Conservation (phyloP, 2,113 vertebrate genomes). For the Electrona antarctica region DNA sequence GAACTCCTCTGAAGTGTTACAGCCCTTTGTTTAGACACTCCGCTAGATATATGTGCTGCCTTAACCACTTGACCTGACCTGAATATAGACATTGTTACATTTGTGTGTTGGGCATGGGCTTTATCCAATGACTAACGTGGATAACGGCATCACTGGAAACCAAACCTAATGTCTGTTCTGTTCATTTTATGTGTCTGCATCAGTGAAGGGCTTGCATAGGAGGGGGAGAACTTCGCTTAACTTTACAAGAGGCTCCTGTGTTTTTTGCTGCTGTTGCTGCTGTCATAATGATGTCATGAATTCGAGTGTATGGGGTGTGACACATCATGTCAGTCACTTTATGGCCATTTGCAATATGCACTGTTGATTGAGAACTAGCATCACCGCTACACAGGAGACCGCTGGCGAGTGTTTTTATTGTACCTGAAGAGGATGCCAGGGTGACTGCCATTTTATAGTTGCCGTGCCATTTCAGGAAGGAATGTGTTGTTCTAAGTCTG, state of each 20-base stretch:
- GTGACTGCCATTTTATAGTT: slow-evolving; percentile 33
- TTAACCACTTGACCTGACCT: slow-evolving; percentile 26
- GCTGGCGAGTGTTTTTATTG: slow-evolving; percentile 26
- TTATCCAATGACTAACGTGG: slow-evolving; percentile 35
- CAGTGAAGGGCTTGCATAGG: slow-evolving; percentile 25
- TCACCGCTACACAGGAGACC: slow-evolving; percentile 23
- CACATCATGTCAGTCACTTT: slow-evolving; percentile 44
- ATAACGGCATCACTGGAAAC: slow-evolving; percentile 43
- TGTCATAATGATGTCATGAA: slow-evolving; percentile 66
- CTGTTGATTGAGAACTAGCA: slow-evolving; percentile 28
- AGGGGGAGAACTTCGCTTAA: slow-evolving; percentile 26
- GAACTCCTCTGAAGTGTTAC: slow-evolving; percentile 58
- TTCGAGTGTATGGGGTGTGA: slow-evolving; percentile 44
- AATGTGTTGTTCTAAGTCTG: slow-evolving; percentile 9
- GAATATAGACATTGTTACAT: slow-evolving; percentile 13
- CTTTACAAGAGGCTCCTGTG: slow-evolving; percentile 49
- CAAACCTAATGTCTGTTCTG: slow-evolving; percentile 23
- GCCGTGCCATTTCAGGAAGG: slow-evolving; percentile 17
- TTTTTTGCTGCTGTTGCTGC: slow-evolving; percentile 39
- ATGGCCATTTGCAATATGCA: slow-evolving; percentile 39
- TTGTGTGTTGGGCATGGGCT: slow-evolving; percentile 31
- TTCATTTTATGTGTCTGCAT: slow-evolving; percentile 46
- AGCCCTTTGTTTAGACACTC: slow-evolving; percentile 54
- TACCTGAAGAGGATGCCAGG: slow-evolving; percentile 26
- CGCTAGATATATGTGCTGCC: slow-evolving; percentile 38